Percentiles rank a stretch among this genome's conserved stretches.
Conservation (phyloP, 2,888 invertebrate species). For the Xestoiulus laeticollis region DNA sequence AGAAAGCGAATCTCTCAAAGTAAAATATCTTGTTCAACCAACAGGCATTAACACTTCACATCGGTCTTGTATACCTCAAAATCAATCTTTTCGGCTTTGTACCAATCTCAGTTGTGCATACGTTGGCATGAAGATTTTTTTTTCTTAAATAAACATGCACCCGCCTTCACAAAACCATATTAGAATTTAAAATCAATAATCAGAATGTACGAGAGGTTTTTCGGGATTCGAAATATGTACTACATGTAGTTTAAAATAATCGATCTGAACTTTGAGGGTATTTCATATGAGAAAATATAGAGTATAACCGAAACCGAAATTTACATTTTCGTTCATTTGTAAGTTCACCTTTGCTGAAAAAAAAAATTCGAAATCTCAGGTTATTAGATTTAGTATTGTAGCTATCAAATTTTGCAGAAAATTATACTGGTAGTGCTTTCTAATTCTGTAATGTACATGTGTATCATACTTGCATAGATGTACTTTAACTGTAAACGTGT, state of each 20-base stretch:
- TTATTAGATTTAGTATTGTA: too few relatives aligned
- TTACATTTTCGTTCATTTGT: too few relatives aligned
- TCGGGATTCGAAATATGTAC: neutral
- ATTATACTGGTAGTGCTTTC: too few relatives aligned
- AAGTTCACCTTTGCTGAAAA: neutral
- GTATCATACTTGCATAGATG: too few relatives aligned
- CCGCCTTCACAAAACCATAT: neutral
- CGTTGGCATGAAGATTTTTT: neutral
- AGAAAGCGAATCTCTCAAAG: neutral
- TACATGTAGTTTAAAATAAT: neutral
- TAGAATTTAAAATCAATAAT: conserved; percentile 17
- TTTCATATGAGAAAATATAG: neutral
- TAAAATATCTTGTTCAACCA: conserved; percentile 39
- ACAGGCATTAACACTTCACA: neutral
- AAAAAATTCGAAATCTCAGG: too few relatives aligned
- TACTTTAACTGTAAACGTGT: too few relatives aligned
- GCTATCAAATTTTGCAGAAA: too few relatives aligned
- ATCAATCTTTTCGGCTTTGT: neutral
- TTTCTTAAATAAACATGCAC: neutral
- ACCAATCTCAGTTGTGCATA: conserved; percentile 28
- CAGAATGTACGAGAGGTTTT: neutral
- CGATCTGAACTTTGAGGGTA: neutral
- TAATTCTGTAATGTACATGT: too few relatives aligned
- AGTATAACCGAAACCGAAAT: too few relatives aligned
- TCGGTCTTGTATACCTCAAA: conserved; percentile 18